Percentiles rank a stretch among this genome's conserved stretches.
Evolutionary conservation across 2,797 vertebrate species (phyloP).

Genomic region (Scolopax rusticola): DNA sequence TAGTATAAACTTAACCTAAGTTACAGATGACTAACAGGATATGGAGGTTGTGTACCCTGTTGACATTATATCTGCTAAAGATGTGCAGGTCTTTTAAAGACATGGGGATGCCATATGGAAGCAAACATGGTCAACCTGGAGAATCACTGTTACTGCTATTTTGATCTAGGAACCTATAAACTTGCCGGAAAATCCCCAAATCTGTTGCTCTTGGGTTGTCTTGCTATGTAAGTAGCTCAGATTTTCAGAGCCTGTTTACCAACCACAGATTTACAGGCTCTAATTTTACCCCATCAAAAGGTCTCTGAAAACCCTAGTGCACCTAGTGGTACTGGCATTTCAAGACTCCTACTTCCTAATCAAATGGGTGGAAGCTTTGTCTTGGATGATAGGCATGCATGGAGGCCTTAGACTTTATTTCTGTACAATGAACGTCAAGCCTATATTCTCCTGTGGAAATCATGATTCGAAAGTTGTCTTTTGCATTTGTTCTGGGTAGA

Average conservation of each 20-base stretch:
- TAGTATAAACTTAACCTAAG: background rate
- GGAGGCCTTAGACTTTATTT: background rate
- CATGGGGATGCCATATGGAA: background rate
- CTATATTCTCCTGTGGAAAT: background rate
- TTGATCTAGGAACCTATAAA: background rate
- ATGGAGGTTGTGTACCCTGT: background rate
- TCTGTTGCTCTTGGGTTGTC: background rate
- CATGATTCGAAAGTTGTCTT: background rate
- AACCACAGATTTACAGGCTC: background rate
- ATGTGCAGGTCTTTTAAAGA: background rate
- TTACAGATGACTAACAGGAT: background rate
- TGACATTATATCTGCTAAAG: background rate
- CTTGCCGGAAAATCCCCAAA: background rate
- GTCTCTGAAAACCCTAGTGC: background rate
- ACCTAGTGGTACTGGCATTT: background rate
- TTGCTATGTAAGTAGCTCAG: background rate
- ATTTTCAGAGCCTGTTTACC: background rate
- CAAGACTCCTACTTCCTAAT: background rate
- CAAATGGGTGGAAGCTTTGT: background rate
- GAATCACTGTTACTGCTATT: background rate
- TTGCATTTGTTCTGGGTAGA: background rate
- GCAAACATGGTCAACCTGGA: background rate
- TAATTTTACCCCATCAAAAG: background rate
- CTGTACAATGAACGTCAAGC: background rate
- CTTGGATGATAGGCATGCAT: background rate